Evolutionary conservation across 1,140 invertebrate genomes (phyloP).

Genomic region (Mamestra configurata): DNA sequence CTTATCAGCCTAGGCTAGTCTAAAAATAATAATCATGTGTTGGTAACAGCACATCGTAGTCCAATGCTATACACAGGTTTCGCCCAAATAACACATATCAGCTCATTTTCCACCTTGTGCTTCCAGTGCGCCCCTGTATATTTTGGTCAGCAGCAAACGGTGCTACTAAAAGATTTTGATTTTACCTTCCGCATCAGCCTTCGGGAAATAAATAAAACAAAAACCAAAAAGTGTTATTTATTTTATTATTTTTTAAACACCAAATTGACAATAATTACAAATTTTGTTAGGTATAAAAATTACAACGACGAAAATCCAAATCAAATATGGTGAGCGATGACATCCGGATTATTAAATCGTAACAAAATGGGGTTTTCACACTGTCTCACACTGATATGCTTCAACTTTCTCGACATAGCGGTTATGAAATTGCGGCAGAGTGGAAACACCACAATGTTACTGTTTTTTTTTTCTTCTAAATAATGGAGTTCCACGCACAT

Average conservation of each 20-base stretch:
- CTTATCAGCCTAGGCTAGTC: too few species aligned
- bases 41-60: too few species aligned
- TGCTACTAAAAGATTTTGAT: neutral
- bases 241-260: conserved; percentile 47
- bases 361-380: neutral
- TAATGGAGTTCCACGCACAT: conserved; percentile 1
- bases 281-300: conserved; percentile 44
- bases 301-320: conserved; percentile 37
- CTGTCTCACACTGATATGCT: too few species aligned
- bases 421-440: neutral
- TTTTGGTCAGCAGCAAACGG: neutral
- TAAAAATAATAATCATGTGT: too few species aligned
- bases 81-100: too few species aligned
- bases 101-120: too few species aligned
- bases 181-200: neutral
- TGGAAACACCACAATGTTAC: neutral
- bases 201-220: conserved; percentile 4
- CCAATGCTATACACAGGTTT: too few species aligned
- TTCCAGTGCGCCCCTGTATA: neutral
- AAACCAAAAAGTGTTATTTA: conserved; percentile 18
- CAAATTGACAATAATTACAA: conserved; percentile 51
- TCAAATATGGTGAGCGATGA: conserved; percentile 5
- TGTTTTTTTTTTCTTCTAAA: neutral
- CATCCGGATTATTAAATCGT: neutral
- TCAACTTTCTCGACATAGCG: too few species aligned